Conservation (phyloP, 2,113 vertebrate genomes). For the Corynorhinus townsendii region DNA sequence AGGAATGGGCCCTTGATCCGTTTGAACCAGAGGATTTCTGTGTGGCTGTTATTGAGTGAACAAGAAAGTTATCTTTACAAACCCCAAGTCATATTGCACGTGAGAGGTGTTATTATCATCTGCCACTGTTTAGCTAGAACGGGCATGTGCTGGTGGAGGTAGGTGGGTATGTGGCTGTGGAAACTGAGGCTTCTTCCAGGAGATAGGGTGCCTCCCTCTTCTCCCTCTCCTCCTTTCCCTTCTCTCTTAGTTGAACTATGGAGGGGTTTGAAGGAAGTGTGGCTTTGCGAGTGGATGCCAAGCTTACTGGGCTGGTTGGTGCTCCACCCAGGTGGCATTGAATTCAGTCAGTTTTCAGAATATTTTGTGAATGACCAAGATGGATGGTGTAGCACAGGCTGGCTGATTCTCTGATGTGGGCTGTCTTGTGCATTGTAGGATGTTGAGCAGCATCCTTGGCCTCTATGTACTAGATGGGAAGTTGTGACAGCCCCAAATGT, state of each 20-base stretch:
- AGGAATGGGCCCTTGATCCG: background rate
- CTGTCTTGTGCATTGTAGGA: background rate
- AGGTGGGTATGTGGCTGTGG: background rate
- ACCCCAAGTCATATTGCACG: background rate
- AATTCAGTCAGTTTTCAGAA: background rate
- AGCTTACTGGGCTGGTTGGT: background rate
- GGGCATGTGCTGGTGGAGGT: background rate
- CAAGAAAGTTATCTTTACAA: background rate
- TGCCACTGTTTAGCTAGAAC: background rate
- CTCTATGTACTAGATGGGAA: background rate
- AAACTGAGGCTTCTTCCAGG: background rate
- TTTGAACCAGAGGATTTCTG: background rate
- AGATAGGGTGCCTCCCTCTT: background rate
- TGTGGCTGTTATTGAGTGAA: background rate
- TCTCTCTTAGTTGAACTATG: background rate
- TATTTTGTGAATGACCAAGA: no score
- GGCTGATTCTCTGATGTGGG: background rate
- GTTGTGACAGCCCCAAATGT: background rate
- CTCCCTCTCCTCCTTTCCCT: background rate
- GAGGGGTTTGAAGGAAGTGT: background rate
- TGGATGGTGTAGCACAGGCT: accelerated
- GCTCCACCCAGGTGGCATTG: background rate
- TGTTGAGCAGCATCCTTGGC: background rate
- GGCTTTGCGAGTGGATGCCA: background rate
- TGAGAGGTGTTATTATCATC: background rate